Conservation (phyloP, 2,113 vertebrate species). For the Himantopus leucocephalus region DNA sequence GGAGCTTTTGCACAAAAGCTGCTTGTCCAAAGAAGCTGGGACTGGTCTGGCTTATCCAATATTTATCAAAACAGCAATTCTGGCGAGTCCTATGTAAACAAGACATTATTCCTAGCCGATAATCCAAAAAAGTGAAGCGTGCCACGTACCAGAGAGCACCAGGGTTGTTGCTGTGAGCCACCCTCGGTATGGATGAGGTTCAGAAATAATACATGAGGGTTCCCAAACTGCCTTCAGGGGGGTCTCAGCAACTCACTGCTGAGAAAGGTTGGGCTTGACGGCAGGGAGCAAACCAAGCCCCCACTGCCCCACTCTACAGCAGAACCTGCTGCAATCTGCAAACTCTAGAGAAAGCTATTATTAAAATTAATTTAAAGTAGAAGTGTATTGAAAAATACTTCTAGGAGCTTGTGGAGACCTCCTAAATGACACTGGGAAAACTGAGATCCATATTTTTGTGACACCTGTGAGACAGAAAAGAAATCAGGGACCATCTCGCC, state of each 20-base stretch:
- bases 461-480: fast-evolving
- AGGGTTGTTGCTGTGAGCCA: neutral
- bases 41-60: neutral
- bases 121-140: neutral
- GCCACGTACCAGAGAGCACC: neutral
- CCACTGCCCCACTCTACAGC: neutral
- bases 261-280: neutral
- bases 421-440: neutral
- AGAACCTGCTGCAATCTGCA: neutral
- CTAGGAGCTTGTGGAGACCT: neutral
- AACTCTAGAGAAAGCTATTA: neutral
- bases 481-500: neutral
- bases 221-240: neutral
- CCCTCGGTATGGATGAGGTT: neutral
- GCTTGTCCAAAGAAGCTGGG: neutral
- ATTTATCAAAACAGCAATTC: neutral
- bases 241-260: neutral
- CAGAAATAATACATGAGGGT: neutral
- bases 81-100: neutral
- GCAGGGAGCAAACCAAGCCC: neutral
- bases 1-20: neutral
- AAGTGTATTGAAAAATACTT: neutral
- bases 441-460: neutral
- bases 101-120: neutral
- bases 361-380: neutral